These are phyloP conservation scores for Pampusana beccarii DNA, from an alignment of 2,113 vertebrate species.

Conservation along the genomic window DNA sequence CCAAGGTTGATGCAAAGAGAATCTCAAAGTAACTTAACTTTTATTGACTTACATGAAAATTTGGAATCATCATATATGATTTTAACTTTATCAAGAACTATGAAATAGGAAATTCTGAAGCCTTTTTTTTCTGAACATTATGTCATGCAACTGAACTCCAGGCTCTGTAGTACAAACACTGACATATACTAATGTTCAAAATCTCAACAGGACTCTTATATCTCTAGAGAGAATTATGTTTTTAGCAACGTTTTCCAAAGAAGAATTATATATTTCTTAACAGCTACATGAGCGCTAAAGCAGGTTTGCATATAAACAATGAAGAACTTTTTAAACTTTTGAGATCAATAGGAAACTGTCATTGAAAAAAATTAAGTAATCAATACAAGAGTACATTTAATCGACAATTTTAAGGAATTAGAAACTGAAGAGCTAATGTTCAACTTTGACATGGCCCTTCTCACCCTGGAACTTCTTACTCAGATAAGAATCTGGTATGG, in stretches of 20 bases:
- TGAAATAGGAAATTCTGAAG: background rate
- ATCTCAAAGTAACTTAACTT: background rate
- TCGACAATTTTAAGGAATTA: background rate
- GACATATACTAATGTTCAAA: background rate
- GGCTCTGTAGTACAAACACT: background rate
- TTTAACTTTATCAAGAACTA: background rate
- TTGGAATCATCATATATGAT: background rate
- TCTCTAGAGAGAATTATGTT: background rate
- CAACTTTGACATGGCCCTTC: background rate
- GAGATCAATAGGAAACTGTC: constrained; percentile 24
- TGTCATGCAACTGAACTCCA: background rate
- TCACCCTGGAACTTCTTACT: background rate
- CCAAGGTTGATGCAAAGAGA: background rate
- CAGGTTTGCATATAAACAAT: background rate
- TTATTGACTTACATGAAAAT: background rate
- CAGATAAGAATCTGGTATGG: background rate
- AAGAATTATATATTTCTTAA: constrained; percentile 15
- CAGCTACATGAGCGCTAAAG: background rate
- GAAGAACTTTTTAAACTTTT: background rate
- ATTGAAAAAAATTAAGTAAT: background rate
- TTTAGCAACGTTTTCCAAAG: background rate
- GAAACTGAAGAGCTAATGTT: background rate
- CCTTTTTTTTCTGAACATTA: background rate
- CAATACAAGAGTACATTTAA: no score
- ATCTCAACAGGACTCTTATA: background rate